Evolutionary conservation across 2,888 invertebrate species (phyloP).

Genomic region (Campoplex capitator): DNA sequence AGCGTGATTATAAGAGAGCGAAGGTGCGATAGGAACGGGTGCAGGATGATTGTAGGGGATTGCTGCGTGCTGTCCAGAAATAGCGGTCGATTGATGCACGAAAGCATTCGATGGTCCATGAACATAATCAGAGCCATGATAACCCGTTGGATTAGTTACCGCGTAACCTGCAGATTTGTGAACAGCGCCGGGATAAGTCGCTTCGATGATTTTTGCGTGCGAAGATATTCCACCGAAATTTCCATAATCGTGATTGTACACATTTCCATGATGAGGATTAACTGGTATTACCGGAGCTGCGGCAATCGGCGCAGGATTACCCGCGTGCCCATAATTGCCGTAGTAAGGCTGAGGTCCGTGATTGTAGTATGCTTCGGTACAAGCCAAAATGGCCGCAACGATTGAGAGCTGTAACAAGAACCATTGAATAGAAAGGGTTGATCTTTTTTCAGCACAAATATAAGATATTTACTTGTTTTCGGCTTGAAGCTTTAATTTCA

Average conservation of each 20-base stretch:
- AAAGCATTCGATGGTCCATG: slow-evolving; percentile 39
- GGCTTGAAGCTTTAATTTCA: too few species aligned
- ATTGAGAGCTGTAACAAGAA: slow-evolving; percentile 57
- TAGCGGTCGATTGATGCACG: slow-evolving; percentile 41
- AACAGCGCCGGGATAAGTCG: slow-evolving; percentile 63
- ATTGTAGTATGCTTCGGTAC: slow-evolving; percentile 66
- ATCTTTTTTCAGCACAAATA: neutral
- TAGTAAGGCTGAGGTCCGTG: slow-evolving; percentile 64
- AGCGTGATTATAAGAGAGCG: slow-evolving; percentile 53
- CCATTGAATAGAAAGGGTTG: neutral
- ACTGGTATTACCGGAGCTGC: slow-evolving; percentile 76
- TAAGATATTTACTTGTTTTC: too few species aligned
- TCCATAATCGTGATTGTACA: slow-evolving; percentile 59
- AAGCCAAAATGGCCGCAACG: slow-evolving; percentile 60
- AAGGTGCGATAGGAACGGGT: slow-evolving; percentile 33
- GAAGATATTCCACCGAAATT: slow-evolving; percentile 37
- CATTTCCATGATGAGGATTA: slow-evolving; percentile 48
- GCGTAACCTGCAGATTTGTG: slow-evolving; percentile 56
- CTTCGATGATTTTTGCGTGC: slow-evolving; percentile 61
- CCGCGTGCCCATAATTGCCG: slow-evolving; percentile 57
- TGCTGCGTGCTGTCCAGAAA: slow-evolving; percentile 31
- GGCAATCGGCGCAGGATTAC: slow-evolving; percentile 82
- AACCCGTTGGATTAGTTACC: slow-evolving; percentile 40
- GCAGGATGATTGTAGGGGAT: slow-evolving; percentile 50
- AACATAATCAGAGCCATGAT: slow-evolving; percentile 46